Evolutionary conservation across 2,797 vertebrate genomes (phyloP), one percentile per base, ranked within the genome.

Genomic region (Rhinichthys osculus): DNA sequence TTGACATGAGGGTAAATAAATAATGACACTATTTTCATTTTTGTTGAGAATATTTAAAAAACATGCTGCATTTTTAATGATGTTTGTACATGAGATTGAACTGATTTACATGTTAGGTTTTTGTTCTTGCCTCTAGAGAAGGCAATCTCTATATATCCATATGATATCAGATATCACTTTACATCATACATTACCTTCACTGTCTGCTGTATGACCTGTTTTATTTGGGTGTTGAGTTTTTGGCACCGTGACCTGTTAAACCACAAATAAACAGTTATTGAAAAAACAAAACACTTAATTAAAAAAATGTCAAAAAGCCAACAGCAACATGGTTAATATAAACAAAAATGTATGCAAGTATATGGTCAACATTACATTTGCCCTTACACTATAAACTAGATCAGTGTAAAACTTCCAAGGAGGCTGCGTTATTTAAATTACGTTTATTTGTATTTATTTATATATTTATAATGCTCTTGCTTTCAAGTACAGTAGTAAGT

Each of bases 181-280:
- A 57, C 9, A 66, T n/a, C 1, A 82, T 50, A 79, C 27, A 85
- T 38, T 96, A 98, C 97, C 97, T 97, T 96, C 92, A 88, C 93
- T 89, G 88, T 87, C 84, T 89, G 57, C 91, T 82, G 84, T 89
- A 86, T 93, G 89, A 82, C 92, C 88, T 82, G 87, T 88, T 85
- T 90, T 73, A 88, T 88, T 92, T 35, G 91, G 88, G 90, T 90
- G 88, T 8, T 91, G 89, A 91, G 85, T 93, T 90, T 89, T 86
- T 72, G 93, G 92, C 85, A 92, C 50, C 78, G 86, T 66, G 62
- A 92, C 93, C 94, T 96, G 91, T 87, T 66, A 42, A 71, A 86
- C 19, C 90, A 94, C 91, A 86, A 79, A 21, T 40, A 33, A 72
- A 47, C 3, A 44, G n/a, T 38, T 50, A 64, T 19, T 38, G 7